These are phyloP conservation scores for Caenorhabditis brenneri DNA, from an alignment of 1,140 invertebrate genomes.

Conservation along the genomic window DNA sequence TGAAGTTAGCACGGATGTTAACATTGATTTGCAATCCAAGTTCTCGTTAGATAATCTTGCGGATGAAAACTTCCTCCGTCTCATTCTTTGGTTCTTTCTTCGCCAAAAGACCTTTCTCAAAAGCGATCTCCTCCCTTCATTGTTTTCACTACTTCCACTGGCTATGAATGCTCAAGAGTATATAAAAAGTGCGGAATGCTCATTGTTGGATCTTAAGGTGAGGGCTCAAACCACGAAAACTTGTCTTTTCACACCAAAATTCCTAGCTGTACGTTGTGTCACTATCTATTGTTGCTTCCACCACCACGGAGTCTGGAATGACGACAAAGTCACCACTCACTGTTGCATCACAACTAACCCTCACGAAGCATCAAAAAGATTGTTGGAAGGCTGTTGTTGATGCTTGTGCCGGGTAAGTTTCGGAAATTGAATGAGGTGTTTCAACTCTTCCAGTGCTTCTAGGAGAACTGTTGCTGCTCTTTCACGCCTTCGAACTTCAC, in stretches of 20 bases:
- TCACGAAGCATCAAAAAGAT: slow-evolving; percentile 23
- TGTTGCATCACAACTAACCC: background rate
- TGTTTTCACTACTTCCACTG: background rate
- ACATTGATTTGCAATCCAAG: background rate
- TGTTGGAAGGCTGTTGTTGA: slow-evolving; percentile 14
- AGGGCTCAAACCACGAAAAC: background rate
- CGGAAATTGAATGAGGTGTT: too few relatives aligned
- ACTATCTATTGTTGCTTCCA: background rate
- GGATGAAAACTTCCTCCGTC: background rate
- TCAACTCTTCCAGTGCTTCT: background rate
- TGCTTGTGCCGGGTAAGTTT: background rate
- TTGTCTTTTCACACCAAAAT: too few relatives aligned
- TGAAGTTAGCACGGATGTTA: background rate
- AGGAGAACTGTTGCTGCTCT: background rate
- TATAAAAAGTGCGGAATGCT: background rate
- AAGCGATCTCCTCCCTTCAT: background rate
- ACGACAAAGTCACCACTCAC: background rate
- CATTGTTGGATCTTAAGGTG: background rate
- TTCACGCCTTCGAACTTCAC: background rate
- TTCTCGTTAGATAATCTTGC: background rate
- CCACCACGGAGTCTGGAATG: background rate
- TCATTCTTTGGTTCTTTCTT: background rate
- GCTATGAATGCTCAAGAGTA: background rate
- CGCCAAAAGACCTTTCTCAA: background rate
- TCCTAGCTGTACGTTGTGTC: background rate